Evolutionary conservation across 92 coral and sea anemone species (phyloP).

Genomic region (Meandrina meandrites): DNA sequence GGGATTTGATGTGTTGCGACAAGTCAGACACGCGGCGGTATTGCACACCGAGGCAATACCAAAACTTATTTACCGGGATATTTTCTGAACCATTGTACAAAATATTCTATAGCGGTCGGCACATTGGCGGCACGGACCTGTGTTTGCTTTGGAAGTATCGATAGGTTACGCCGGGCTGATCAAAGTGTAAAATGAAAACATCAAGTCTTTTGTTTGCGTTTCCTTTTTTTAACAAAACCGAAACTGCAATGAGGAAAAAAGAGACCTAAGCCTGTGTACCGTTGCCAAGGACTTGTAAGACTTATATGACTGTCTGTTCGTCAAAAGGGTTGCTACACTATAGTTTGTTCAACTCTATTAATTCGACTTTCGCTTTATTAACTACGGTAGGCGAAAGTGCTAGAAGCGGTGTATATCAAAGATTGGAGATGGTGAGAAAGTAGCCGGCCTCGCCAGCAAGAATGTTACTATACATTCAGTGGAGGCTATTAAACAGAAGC

Average conservation of each 20-base stretch:
- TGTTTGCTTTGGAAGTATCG: conserved; percentile 50
- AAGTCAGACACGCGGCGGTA: conserved; percentile 49
- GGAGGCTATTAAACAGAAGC: conserved; percentile 22
- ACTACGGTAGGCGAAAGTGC: conserved; percentile 7
- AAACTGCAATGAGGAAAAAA: conserved; percentile 13
- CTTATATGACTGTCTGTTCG: background rate
- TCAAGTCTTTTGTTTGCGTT: conserved; percentile 42
- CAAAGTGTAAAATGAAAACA: conserved; percentile 50
- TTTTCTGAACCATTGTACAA: conserved; percentile 47
- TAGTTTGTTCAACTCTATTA: conserved; percentile 18
- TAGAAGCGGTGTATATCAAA: conserved; percentile 44
- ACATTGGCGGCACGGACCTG: conserved; percentile 47
- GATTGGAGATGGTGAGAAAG: conserved; percentile 21
- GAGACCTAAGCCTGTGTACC: background rate
- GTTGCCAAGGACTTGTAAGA: conserved; percentile 2
- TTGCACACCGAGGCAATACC: conserved; percentile 33
- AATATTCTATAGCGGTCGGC: conserved; percentile 49
- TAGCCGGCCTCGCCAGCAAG: conserved; percentile 14
- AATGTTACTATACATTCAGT: conserved; percentile 28
- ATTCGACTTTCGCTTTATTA: conserved; percentile 22
- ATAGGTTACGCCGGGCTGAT: conserved; percentile 56
- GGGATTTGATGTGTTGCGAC: conserved; percentile 37
- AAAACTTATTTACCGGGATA: conserved; percentile 40
- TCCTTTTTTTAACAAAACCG: conserved; percentile 18
- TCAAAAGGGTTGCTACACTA: background rate